Evolutionary conservation across 2,797 vertebrate genomes (phyloP).

Genomic region (Synanceia verrucosa): DNA sequence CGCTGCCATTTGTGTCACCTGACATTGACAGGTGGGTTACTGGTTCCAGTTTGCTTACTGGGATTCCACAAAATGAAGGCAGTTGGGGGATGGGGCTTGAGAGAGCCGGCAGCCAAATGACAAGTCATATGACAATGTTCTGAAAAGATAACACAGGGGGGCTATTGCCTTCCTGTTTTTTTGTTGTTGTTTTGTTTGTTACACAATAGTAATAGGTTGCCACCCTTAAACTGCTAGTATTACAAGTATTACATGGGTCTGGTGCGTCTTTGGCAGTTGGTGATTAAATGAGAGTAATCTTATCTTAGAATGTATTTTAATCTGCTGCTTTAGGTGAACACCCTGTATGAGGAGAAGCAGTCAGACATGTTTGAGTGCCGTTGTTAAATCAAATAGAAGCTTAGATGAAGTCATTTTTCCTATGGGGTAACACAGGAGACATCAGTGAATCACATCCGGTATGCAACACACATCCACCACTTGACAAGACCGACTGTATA

Average conservation of each 20-base stretch:
- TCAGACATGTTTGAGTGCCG: too few relatives aligned
- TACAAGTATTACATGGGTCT: too few relatives aligned
- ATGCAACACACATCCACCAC: conserved; percentile 62
- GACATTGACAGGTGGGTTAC: conserved; percentile 72
- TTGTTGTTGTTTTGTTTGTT: too few relatives aligned
- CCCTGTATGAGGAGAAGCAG: neutral
- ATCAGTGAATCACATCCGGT: conserved; percentile 59
- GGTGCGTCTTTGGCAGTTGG: too few relatives aligned
- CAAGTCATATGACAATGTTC: conserved; percentile 27
- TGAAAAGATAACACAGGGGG: neutral
- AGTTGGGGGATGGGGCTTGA: neutral
- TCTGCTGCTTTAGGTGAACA: too few relatives aligned
- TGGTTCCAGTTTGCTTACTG: conserved; percentile 35
- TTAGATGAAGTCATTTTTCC: conserved; percentile 4
- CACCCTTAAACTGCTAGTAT: too few relatives aligned
- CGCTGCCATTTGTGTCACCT: conserved; percentile 58
- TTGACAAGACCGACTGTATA: conserved; percentile 32
- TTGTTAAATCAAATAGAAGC: neutral
- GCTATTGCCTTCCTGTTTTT: too few relatives aligned
- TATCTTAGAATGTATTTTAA: too few relatives aligned
- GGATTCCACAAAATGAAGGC: conserved; percentile 24
- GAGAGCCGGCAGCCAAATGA: conserved; percentile 15
- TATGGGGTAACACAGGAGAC: conserved; percentile 30
- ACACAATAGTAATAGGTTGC: too few relatives aligned
- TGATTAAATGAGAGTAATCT: too few relatives aligned